Evolutionary conservation across 2,113 vertebrate genomes (phyloP).

Genomic region (Chamaetylas fuelleborni): DNA sequence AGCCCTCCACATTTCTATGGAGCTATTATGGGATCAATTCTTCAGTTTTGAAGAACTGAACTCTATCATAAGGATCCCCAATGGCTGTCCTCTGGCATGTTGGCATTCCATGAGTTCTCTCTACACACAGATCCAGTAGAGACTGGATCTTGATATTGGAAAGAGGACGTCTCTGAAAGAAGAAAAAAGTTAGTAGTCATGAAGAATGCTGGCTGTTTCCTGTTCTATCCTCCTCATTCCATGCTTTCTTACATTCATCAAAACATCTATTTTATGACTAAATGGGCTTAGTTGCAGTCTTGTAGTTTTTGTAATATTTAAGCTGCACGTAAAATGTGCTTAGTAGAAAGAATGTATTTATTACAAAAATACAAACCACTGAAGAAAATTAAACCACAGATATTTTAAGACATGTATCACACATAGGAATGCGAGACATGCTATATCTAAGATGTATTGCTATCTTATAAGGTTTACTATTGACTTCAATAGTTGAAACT

Average conservation of each 20-base stretch:
- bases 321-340: neutral
- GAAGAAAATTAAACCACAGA: neutral
- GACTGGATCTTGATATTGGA: accelerated
- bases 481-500: neutral
- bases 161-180: neutral
- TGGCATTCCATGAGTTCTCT: neutral
- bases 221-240: neutral
- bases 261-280: neutral
- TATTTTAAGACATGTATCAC: neutral
- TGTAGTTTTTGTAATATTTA: neutral
- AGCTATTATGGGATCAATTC: neutral
- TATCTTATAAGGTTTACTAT: neutral
- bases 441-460: neutral
- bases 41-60: neutral
- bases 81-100: neutral
- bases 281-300: neutral
- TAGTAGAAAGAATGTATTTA: neutral
- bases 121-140: neutral
- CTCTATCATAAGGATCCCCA: too few relatives aligned
- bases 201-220: accelerated
- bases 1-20: neutral
- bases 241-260: neutral
- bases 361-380: neutral
- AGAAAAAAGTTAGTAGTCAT: neutral
- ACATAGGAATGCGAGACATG: neutral